Evolutionary conservation across 2,888 invertebrate species (phyloP).

Genomic region (Nemurella pictetii): DNA sequence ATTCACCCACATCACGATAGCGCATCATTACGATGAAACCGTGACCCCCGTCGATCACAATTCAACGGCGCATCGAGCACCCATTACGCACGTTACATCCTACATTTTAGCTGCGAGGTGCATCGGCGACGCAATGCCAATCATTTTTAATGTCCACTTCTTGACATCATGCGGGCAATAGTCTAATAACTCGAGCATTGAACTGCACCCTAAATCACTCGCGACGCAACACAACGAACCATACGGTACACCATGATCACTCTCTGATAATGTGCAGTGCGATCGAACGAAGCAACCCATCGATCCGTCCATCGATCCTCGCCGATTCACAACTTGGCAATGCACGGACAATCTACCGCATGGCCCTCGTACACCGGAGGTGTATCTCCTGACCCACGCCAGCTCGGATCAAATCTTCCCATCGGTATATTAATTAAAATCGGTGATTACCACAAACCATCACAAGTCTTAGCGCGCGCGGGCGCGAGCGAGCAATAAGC

Average conservation of each 20-base stretch:
- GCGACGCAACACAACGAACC: no score
- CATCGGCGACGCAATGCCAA: neutral
- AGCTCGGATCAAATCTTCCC: neutral
- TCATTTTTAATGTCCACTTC: constrained; percentile 10
- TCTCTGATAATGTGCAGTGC: no score
- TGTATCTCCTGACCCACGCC: no score
- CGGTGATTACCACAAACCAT: neutral
- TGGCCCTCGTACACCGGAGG: neutral
- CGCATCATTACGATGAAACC: no score
- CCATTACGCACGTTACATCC: neutral
- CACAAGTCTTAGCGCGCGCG: no score
- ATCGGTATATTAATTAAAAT: neutral
- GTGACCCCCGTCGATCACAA: no score
- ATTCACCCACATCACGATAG: neutral
- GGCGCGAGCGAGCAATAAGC: neutral
- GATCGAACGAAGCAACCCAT: neutral
- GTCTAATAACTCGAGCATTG: constrained; percentile 20
- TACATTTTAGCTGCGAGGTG: neutral
- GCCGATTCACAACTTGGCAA: no score
- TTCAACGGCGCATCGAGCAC: neutral
- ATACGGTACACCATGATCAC: neutral
- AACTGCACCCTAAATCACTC: constrained; percentile 1
- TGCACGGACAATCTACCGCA: neutral
- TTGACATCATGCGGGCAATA: neutral
- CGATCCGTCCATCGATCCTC: neutral